Evolutionary conservation across 2,797 vertebrate species (phyloP), one percentile per base, ranked within the genome.

Genomic region (Merluccius polli): DNA sequence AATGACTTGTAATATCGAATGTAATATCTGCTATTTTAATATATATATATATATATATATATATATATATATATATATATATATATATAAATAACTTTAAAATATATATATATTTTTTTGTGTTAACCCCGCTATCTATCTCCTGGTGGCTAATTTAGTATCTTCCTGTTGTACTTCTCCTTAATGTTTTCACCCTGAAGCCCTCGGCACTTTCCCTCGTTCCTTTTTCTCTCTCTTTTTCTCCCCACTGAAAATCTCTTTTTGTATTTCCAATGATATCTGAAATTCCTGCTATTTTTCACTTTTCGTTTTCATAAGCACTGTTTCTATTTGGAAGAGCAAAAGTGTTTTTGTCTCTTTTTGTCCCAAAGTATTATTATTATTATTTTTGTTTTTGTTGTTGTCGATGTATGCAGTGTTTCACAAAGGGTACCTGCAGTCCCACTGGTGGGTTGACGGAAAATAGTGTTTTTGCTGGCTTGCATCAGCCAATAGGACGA

Each of bases 131-230:
- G 13, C 59, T 27, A 65, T 65, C 59, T 11, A 65, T 65, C 59
- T 65, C 59, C 59, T 65, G 59, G 59, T 65, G 59, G 59, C 59
- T 65, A 27, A 65, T 65, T 11, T 65, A 27, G 27, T 65, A 12
- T 65, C n/a, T 65, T 65, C 24, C 59, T 65, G n/a, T 65, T 11
- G 27, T 27, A 59, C 52, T 59, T 59, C n/a, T 65, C 52, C 52
- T 59, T 59, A 59, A n/a, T 59, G 52, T 73, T 71, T 3, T 70
- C 29, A 6, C 72, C 59, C 70, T 68, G 9, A 76, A 65, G 59
- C 59, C n/a, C 24, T 65, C 11, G n/a, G 10, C 10, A 24, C 21
- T 65, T 24, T 11, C 8, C 52, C n/a, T 65, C 24, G 8, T 65
- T 65, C 59, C 59, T 3, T 27, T 65, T 27, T 27, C 24, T n/a